phyloP scores from a whole-genome alignment of 2,797 vertebrate species.

The Orientallactaga sibirica region DNA sequence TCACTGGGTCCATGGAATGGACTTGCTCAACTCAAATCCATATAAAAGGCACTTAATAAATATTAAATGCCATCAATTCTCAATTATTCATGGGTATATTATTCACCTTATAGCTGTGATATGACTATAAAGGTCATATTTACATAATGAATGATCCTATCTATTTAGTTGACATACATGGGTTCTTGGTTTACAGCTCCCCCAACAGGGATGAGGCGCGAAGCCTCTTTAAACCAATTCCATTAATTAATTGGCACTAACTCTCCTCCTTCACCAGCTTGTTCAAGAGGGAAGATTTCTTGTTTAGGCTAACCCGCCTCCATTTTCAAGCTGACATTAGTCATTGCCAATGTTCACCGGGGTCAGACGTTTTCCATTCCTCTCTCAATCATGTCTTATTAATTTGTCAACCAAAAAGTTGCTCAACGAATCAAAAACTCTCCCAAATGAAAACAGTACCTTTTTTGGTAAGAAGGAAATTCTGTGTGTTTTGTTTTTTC shows the following conservation, averaged over 20 bases:
- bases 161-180: slow-evolving; percentile 51
- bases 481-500: neutral
- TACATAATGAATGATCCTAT: slow-evolving; percentile 73
- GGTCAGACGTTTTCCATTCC: slow-evolving; percentile 64
- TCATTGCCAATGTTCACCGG: neutral
- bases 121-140: slow-evolving; percentile 77
- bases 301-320: slow-evolving; percentile 15
- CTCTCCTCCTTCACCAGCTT: neutral
- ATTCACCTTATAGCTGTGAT: slow-evolving; percentile 68
- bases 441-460: slow-evolving; percentile 57
- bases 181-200: slow-evolving; percentile 33
- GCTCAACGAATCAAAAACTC: slow-evolving; percentile 44
- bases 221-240: slow-evolving; percentile 51
- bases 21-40: slow-evolving; percentile 62
- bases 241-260: slow-evolving; percentile 33
- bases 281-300: slow-evolving; percentile 11
- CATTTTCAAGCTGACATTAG: slow-evolving; percentile 40
- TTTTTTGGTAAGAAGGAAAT: slow-evolving; percentile 43
- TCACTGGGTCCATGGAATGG: slow-evolving; percentile 27
- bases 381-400: slow-evolving; percentile 57
- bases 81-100: slow-evolving; percentile 79
- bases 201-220: neutral
- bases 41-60: slow-evolving; percentile 77
- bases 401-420: slow-evolving; percentile 59
- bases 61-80: slow-evolving; percentile 75